Conservation (phyloP, 2,113 vertebrate species). For the Cairina moschata region DNA sequence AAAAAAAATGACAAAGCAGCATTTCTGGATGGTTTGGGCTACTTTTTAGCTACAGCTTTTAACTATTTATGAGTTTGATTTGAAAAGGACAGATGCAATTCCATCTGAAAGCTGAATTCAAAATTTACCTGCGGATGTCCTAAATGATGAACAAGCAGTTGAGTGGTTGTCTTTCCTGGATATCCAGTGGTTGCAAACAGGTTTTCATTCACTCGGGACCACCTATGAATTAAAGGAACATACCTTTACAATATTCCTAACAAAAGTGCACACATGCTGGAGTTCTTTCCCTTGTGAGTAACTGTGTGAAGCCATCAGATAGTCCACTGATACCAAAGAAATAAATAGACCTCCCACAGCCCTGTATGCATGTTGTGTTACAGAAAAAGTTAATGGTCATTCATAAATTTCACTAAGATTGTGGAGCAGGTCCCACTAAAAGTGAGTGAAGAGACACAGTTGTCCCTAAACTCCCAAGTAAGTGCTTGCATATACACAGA, state of each 20-base stretch:
- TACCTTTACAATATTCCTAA: neutral
- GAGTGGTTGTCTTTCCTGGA: conserved; percentile 92
- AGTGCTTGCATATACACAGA: neutral
- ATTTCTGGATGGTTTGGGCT: neutral
- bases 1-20: neutral
- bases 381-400: neutral
- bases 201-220: conserved; percentile 92
- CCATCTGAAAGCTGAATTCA: neutral
- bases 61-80: neutral
- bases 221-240: conserved; percentile 74
- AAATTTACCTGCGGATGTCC: conserved; percentile 91
- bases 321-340: neutral
- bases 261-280: neutral
- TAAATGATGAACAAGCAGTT: conserved; percentile 93
- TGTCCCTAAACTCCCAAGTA: neutral
- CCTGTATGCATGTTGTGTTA: neutral
- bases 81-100: neutral
- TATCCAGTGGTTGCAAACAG: conserved; percentile 94
- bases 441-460: neutral
- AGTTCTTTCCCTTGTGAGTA: neutral
- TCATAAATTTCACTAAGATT: neutral
- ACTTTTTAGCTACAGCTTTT: neutral
- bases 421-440: neutral
- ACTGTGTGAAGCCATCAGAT: neutral
- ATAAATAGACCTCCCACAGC: neutral